Evolutionary conservation across 1,140 invertebrate species (phyloP).

Genomic region (Drepana arcuata): DNA sequence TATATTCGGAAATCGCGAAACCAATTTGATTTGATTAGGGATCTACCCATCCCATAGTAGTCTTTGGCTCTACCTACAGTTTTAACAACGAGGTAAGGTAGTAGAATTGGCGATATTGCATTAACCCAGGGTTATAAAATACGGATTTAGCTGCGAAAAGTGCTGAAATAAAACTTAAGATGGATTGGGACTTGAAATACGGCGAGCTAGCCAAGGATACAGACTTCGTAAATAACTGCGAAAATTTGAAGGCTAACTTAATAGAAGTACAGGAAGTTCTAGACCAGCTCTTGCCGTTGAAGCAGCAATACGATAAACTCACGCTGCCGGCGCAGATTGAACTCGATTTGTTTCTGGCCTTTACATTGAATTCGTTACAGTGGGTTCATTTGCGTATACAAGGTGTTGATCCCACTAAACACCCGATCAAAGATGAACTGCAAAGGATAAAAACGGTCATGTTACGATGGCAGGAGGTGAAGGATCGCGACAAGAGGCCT

Average conservation of each 20-base stretch:
- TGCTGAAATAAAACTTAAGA: no score
- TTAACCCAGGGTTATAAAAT: no score
- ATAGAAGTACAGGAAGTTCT: slow-evolving; percentile 68
- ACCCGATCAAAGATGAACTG: slow-evolving; percentile 73
- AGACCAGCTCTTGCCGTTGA: slow-evolving; percentile 49
- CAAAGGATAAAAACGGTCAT: slow-evolving; percentile 73
- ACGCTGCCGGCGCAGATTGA: slow-evolving; percentile 73
- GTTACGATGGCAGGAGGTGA: slow-evolving; percentile 72
- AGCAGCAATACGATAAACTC: slow-evolving; percentile 64
- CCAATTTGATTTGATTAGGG: no score
- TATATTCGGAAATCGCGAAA: no score
- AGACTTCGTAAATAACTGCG: slow-evolving; percentile 66
- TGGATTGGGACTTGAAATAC: slow-evolving; percentile 43
- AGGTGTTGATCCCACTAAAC: slow-evolving; percentile 71
- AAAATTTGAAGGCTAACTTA: slow-evolving; percentile 66
- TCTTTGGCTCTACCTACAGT: no score
- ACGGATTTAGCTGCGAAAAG: no score
- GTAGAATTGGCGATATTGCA: no score
- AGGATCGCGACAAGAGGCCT: slow-evolving; percentile 72
- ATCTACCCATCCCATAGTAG: no score
- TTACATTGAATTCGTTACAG: slow-evolving; percentile 73
- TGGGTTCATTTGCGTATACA: slow-evolving; percentile 74
- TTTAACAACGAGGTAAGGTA: no score
- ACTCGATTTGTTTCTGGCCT: slow-evolving; percentile 74
- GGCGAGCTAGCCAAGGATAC: slow-evolving; percentile 38